Conservation (phyloP, 2,888 invertebrate species). For the Pristionchus arcanus region DNA sequence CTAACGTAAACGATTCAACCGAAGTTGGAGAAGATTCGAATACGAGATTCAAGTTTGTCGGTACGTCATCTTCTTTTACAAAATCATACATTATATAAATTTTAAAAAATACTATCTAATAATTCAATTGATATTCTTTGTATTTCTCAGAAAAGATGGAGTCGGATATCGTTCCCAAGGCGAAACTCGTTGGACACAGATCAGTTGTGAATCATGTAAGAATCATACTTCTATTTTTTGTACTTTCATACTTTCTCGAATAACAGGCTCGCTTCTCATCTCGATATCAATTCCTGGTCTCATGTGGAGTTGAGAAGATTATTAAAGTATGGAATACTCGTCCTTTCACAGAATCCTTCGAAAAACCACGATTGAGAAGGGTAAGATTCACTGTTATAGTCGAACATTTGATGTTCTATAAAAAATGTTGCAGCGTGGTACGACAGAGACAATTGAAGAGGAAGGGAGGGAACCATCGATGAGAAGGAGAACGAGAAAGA, state of each 20-base stretch:
- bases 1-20: too few relatives aligned
- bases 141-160: not conserved
- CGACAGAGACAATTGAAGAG: not conserved
- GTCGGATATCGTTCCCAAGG: not conserved
- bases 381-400: not conserved
- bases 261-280: constrained; percentile 88
- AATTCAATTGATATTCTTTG: too few relatives aligned
- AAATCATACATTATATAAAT: not conserved
- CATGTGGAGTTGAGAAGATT: constrained; percentile 95
- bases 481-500: not conserved
- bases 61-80: not conserved
- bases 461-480: not conserved
- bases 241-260: not conserved
- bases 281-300: constrained; percentile 90
- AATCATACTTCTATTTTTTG: not conserved
- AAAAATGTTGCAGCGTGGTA: not conserved
- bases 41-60: not conserved
- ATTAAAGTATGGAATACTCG: constrained; percentile 85
- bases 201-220: constrained; percentile 97
- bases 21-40: not conserved
- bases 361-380: constrained; percentile 6
- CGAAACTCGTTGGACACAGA: constrained; percentile 87
- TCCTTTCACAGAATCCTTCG: not conserved
- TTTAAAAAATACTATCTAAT: too few relatives aligned
- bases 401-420: not conserved